phyloP scores from a whole-genome alignment of 2,888 invertebrate species.

The Platycheirus albimanus region DNA sequence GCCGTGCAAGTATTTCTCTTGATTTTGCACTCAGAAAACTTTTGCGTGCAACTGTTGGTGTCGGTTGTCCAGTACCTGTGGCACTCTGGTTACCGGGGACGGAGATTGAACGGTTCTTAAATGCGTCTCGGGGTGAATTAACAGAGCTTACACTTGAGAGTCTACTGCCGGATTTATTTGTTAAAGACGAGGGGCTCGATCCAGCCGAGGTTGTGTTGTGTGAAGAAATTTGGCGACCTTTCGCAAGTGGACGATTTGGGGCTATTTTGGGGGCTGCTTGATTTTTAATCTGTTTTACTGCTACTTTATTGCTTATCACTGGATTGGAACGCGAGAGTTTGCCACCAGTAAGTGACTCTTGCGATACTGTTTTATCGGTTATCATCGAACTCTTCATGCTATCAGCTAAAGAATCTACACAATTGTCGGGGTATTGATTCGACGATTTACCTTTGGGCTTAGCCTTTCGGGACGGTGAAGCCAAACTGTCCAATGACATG shows the following conservation, averaged over 20 bases:
- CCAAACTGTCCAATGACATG: conserved; percentile 81
- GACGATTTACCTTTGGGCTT: conserved; percentile 75
- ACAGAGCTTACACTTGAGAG: conserved; percentile 81
- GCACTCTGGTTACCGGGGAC: conserved; percentile 78
- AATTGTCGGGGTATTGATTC: conserved; percentile 78
- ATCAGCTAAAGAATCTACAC: conserved; percentile 81
- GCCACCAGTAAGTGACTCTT: conserved; percentile 80
- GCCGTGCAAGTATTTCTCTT: conserved; percentile 81
- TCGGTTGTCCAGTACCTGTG: conserved; percentile 65
- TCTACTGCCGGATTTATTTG: conserved; percentile 81
- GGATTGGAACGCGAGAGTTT: conserved; percentile 80
- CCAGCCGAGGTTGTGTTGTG: conserved; percentile 80
- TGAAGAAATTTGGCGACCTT: conserved; percentile 61
- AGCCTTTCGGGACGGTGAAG: conserved; percentile 79
- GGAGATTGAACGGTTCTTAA: conserved; percentile 82
- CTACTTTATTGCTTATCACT: conserved; percentile 76
- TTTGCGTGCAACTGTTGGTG: conserved; percentile 76
- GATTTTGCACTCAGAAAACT: conserved; percentile 82
- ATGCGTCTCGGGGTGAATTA: conserved; percentile 80
- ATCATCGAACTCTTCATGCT: conserved; percentile 82
- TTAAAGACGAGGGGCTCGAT: conserved; percentile 82
- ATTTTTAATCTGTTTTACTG: conserved; percentile 35
- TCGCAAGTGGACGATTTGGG: conserved; percentile 51
- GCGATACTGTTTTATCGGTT: conserved; percentile 82
- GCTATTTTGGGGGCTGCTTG: conserved; percentile 40